Evolutionary conservation across 2,797 vertebrate genomes (phyloP).

Genomic region (Sebastolobus altivelis): DNA sequence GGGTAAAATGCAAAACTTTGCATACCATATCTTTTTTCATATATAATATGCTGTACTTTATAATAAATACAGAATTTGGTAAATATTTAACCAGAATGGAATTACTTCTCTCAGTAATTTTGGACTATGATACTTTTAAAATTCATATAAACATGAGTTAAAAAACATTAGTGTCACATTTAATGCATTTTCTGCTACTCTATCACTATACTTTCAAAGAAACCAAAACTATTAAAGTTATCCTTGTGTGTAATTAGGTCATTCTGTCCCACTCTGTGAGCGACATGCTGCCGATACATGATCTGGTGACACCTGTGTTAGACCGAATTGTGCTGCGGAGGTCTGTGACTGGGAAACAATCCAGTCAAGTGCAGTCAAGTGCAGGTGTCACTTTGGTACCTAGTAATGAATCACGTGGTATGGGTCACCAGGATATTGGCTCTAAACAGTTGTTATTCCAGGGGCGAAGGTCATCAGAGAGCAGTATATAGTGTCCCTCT

Average conservation of each 20-base stretch:
- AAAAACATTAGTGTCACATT: not conserved
- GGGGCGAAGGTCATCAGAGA: constrained; percentile 68
- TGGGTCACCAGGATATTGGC: constrained; percentile 58
- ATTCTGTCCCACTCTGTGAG: not conserved
- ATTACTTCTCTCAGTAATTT: not conserved
- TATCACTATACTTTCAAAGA: not conserved
- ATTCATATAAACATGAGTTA: not conserved
- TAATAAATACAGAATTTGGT: not conserved
- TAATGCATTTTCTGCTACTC: not conserved
- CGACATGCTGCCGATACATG: not conserved
- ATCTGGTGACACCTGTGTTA: constrained; percentile 18
- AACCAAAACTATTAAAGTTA: not conserved
- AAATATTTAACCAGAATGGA: not conserved
- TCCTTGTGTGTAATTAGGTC: not conserved
- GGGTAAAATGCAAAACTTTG: not conserved
- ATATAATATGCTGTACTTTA: not conserved
- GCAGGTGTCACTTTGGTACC: constrained; percentile 55
- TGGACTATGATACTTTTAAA: not conserved
- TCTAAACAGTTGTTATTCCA: constrained; percentile 64
- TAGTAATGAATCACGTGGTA: constrained; percentile 72
- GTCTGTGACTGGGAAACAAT: constrained; percentile 76
- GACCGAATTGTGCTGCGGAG: constrained; percentile 15
- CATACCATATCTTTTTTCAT: not conserved
- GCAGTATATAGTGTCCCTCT: constrained; percentile 47
- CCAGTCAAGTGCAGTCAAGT: constrained; percentile 66